phyloP scores from a whole-genome alignment of 2,888 invertebrate species.

The Caenorhabditis imperialis region DNA sequence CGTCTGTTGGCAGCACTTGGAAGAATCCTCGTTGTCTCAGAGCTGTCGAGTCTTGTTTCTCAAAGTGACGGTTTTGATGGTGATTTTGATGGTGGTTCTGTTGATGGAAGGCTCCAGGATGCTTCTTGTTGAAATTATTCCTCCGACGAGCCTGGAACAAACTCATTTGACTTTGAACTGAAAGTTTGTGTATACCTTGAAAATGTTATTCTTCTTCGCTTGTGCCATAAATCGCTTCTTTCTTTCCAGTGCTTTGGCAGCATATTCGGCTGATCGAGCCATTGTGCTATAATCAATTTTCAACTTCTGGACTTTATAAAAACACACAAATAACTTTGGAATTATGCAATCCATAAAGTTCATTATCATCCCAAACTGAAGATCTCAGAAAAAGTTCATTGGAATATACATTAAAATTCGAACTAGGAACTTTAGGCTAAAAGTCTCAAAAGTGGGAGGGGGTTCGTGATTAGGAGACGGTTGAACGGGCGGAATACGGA shows the following conservation, averaged over 20 bases:
- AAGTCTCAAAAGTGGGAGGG: slow-evolving; percentile 9
- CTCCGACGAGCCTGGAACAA: slow-evolving; percentile 31
- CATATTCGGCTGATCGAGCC: no score
- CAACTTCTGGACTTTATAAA: background rate
- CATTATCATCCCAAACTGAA: slow-evolving; percentile 6
- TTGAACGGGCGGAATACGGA: slow-evolving; percentile 2
- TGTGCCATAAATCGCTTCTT: slow-evolving; percentile 60
- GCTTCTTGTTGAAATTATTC: slow-evolving; percentile 23
- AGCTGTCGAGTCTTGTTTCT: slow-evolving; percentile 18
- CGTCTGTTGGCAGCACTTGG: slow-evolving; percentile 55
- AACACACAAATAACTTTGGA: slow-evolving; percentile 14
- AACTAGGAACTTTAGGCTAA: slow-evolving; percentile 47
- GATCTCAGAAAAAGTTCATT: slow-evolving; percentile 48
- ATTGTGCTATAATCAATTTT: background rate
- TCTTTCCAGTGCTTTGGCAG: slow-evolving; percentile 35
- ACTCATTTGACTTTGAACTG: background rate
- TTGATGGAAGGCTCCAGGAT: background rate
- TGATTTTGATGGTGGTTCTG: background rate
- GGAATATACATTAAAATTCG: slow-evolving; percentile 50
- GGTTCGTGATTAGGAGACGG: background rate
- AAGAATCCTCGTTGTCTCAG: slow-evolving; percentile 58
- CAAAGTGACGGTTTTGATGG: background rate
- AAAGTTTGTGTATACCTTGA: slow-evolving; percentile 47
- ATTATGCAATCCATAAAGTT: slow-evolving; percentile 21
- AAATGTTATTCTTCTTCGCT: slow-evolving; percentile 57